Percentiles rank a stretch among this genome's conserved stretches.
phyloP scores from a whole-genome alignment of 2,797 vertebrate genomes.

The Tapera naevia region DNA sequence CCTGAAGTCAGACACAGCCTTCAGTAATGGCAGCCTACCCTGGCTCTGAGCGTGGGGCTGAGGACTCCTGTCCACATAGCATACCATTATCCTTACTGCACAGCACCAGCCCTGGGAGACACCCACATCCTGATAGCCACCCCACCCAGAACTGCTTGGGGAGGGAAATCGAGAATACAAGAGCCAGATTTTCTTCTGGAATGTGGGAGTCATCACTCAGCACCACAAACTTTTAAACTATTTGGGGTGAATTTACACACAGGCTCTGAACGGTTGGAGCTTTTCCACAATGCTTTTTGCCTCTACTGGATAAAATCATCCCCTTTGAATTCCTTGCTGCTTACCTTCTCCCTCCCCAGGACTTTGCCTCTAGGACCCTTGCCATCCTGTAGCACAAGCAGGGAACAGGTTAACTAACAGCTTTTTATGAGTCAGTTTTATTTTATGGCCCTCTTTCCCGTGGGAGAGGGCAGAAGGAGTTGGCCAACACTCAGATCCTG shows the following conservation, averaged over 20 bases:
- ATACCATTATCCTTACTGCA: rapidly evolving
- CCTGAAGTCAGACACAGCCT: not conserved
- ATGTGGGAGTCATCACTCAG: not conserved
- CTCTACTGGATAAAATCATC: not conserved
- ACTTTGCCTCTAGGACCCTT: not conserved
- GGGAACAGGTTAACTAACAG: conserved; percentile 21
- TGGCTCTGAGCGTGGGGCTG: not conserved
- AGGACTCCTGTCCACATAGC: rapidly evolving
- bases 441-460: conserved; percentile 41
- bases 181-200: not conserved
- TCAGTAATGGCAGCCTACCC: rapidly evolving
- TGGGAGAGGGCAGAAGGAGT: conserved; percentile 23
- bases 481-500: conserved; percentile 31
- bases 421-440: conserved; percentile 45
- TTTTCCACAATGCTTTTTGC: not conserved
- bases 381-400: not conserved
- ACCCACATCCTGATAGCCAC: rapidly evolving
- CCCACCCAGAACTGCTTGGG: not conserved
- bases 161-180: rapidly evolving
- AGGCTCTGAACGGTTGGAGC: not conserved
- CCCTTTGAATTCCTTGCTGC: not conserved
- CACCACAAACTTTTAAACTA: not conserved
- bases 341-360: not conserved
- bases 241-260: not conserved
- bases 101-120: not conserved